These are phyloP conservation scores for Cylindroiulus punctatus DNA, from an alignment of 2,888 invertebrate species.

Conservation along the genomic window DNA sequence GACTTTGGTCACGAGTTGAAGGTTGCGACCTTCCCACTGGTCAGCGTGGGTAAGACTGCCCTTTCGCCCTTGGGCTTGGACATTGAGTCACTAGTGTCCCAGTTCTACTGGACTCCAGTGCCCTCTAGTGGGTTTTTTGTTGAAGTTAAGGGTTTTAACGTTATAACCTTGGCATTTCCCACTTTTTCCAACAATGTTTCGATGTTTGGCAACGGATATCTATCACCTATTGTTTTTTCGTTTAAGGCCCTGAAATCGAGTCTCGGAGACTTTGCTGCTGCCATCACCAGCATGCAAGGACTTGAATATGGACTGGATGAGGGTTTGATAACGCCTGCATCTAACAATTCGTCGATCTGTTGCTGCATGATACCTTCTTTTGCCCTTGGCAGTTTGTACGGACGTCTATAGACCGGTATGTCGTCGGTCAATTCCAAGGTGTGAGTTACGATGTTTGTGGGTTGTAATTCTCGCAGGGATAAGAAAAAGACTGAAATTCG, in stretches of 20 bases:
- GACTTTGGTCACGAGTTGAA: too few species aligned
- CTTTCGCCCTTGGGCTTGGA: too few species aligned
- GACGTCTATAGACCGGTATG: neutral
- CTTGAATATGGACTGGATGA: neutral
- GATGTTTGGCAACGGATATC: neutral
- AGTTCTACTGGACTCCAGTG: too few species aligned
- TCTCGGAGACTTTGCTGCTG: neutral
- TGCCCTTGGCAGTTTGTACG: neutral
- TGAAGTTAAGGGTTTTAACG: too few species aligned
- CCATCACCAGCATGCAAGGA: neutral
- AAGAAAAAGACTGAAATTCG: neutral
- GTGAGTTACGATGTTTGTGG: neutral
- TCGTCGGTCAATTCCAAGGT: neutral
- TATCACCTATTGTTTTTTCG: neutral
- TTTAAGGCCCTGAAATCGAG: neutral
- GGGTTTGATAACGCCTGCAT: neutral
- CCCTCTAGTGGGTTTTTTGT: too few species aligned
- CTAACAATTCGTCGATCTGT: neutral
- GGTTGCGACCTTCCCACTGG: too few species aligned
- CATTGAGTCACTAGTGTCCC: too few species aligned
- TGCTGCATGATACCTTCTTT: neutral
- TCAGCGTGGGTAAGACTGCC: too few species aligned
- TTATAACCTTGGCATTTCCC: neutral
- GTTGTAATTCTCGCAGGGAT: neutral
- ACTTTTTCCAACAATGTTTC: neutral